phyloP scores from a whole-genome alignment of 2,888 invertebrate species.

The Oeneis ivallda region DNA sequence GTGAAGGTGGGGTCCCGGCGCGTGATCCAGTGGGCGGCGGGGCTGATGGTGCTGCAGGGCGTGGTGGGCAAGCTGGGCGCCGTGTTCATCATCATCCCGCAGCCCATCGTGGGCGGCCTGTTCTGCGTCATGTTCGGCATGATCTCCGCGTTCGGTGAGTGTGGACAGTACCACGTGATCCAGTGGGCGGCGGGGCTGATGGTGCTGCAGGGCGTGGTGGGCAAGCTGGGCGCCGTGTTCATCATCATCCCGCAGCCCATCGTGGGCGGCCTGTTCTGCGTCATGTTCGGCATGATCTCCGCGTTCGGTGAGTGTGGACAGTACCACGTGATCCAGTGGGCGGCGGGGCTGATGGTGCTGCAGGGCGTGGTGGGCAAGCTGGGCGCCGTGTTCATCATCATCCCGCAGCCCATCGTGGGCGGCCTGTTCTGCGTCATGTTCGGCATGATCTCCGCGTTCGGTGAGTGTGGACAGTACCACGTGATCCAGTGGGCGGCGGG shows the following conservation, averaged over 20 bases:
- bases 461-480: conserved; percentile 58
- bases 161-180: no score
- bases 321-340: conserved; percentile 75
- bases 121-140: conserved; percentile 93
- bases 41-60: conserved; percentile 88
- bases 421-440: conserved; percentile 92
- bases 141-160: conserved; percentile 88
- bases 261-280: conserved; percentile 90
- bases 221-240: conserved; percentile 89
- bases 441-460: conserved; percentile 91
- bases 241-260: conserved; percentile 91
- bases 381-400: conserved; percentile 89
- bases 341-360: conserved; percentile 86
- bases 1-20: conserved; percentile 88
- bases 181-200: conserved; percentile 88
- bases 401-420: conserved; percentile 90
- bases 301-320: conserved; percentile 84
- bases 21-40: conserved; percentile 89
- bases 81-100: conserved; percentile 89
- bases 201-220: conserved; percentile 87
- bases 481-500: conserved; percentile 86
- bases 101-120: conserved; percentile 90
- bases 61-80: conserved; percentile 89
- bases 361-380: conserved; percentile 89
- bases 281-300: conserved; percentile 91